Conservation (phyloP, 2,888 invertebrate genomes). For the Linyphia triangularis region DNA sequence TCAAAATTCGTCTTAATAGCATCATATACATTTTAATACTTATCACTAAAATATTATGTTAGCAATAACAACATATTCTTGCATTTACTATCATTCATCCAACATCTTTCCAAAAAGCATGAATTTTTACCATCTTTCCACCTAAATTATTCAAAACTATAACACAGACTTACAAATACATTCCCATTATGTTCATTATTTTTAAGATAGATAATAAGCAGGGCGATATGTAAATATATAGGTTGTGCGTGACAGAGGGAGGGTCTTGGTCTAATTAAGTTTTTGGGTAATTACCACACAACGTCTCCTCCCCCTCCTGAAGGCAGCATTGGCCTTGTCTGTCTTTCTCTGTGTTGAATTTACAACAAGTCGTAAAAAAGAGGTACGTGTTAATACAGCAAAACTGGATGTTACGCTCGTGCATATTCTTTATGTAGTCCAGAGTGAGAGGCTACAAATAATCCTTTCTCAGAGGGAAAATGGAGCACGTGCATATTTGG, state of each 20-base stretch:
- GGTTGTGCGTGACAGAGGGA: conserved; percentile 33
- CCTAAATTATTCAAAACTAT: neutral
- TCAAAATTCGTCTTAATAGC: too few relatives aligned
- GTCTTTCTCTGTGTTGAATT: conserved; percentile 7
- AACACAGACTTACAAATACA: neutral
- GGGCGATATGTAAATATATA: conserved; percentile 54
- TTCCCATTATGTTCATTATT: neutral
- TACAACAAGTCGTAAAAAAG: conserved; percentile 46
- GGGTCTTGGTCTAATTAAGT: conserved; percentile 54
- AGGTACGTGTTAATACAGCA: neutral
- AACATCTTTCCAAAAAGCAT: neutral
- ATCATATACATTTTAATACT: too few relatives aligned
- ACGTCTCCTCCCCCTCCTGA: neutral
- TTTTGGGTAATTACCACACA: conserved; percentile 46
- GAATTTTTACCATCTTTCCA: neutral
- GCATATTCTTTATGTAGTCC: conserved; percentile 17
- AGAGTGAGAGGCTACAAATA: conserved; percentile 16
- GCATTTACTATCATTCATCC: neutral
- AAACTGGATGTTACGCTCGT: neutral
- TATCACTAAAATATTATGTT: too few relatives aligned
- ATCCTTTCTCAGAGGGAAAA: neutral
- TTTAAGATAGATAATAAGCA: conserved; percentile 56
- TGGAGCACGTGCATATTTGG: neutral
- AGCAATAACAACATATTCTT: too few relatives aligned
- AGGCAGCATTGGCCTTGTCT: neutral